These are phyloP conservation scores for Dipus sagitta DNA, from an alignment of 2,797 vertebrate genomes.

Conservation along the genomic window DNA sequence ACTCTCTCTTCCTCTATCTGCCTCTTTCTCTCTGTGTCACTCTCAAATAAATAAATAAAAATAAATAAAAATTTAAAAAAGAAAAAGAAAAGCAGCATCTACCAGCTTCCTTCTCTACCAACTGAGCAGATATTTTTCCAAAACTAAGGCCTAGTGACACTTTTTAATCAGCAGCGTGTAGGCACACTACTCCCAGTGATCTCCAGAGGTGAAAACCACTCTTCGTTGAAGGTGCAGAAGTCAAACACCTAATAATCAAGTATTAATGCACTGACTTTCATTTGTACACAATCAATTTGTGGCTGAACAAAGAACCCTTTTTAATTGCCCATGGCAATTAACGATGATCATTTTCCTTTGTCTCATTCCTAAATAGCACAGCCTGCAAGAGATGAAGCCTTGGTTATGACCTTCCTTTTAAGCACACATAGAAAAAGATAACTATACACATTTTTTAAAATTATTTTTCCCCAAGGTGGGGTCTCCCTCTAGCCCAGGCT, in stretches of 20 bases:
- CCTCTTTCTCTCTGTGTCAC: too few species aligned
- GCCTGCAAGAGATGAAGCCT: slow-evolving; percentile 34
- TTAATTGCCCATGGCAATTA: slow-evolving; percentile 79
- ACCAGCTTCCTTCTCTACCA: neutral
- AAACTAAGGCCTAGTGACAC: slow-evolving; percentile 23
- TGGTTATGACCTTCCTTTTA: slow-evolving; percentile 62
- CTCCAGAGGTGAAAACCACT: slow-evolving; percentile 49
- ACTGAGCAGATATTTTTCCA: slow-evolving; percentile 3
- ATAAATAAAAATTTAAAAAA: too few species aligned
- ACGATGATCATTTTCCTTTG: slow-evolving; percentile 73
- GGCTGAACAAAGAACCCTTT: slow-evolving; percentile 78
- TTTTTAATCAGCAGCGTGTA: slow-evolving; percentile 51
- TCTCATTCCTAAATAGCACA: slow-evolving; percentile 57
- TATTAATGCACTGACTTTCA: slow-evolving; percentile 76
- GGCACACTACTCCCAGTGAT: neutral
- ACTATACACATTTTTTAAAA: neutral
- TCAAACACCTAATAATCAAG: slow-evolving; percentile 72
- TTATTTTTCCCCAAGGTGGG: neutral
- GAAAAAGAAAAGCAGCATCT: too few species aligned
- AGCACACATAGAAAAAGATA: slow-evolving; percentile 18
- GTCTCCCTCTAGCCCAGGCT: too few species aligned
- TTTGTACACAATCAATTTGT: slow-evolving; percentile 81
- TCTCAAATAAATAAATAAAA: too few species aligned
- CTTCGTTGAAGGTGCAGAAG: slow-evolving; percentile 53
- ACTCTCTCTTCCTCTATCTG: too few species aligned